These are phyloP conservation scores for Elephas maximus DNA, from an alignment of 2,113 vertebrate genomes.

Conservation along the genomic window DNA sequence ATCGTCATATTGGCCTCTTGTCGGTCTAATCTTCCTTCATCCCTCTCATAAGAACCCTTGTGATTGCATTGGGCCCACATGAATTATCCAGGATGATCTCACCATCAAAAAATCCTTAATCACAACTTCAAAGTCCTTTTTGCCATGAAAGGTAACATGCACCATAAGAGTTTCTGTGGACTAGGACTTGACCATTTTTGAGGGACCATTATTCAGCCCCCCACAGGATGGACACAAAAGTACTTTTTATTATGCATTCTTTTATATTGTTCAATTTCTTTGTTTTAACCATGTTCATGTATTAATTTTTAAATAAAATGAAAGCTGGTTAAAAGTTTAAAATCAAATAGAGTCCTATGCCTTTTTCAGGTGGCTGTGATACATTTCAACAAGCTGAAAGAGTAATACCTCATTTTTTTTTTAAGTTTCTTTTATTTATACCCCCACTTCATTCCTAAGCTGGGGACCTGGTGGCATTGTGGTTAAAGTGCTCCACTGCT, in stretches of 20 bases:
- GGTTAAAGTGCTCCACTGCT: too few relatives aligned
- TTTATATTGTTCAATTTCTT: neutral
- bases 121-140: neutral
- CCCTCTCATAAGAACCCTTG: neutral
- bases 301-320: constrained; percentile 15
- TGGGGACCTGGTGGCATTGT: too few relatives aligned
- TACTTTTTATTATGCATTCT: neutral
- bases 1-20: neutral
- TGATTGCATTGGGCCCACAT: neutral
- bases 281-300: neutral
- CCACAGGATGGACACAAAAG: neutral
- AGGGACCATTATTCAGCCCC: neutral
- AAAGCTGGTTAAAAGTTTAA: neutral
- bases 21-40: neutral
- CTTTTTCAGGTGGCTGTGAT: neutral
- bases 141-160: neutral
- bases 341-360: neutral
- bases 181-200: neutral
- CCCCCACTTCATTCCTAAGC: neutral
- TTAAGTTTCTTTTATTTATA: neutral
- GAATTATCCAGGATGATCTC: neutral
- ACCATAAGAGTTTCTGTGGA: neutral
- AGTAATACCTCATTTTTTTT: neutral
- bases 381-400: neutral
- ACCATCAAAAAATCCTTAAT: neutral